A percentile compares a stretch with the other conserved stretches of the same genome.
Conservation (phyloP, 2,797 vertebrate species). For the Pachyuromys duprasi region DNA sequence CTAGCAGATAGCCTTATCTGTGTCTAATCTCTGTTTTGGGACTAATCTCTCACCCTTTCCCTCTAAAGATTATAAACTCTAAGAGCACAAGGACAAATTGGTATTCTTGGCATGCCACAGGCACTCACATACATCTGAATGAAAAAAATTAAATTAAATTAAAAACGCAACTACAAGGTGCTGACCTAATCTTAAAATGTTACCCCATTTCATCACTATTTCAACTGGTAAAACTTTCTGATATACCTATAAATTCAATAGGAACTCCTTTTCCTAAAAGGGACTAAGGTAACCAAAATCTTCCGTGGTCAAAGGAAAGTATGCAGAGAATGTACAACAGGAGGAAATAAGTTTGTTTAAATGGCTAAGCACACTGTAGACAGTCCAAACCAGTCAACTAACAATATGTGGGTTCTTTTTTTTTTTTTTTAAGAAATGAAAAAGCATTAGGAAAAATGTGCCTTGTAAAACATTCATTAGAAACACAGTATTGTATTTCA, state of each 20-base stretch:
- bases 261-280: not conserved
- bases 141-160: not conserved
- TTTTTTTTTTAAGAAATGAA: not conserved
- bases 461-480: slow-evolving; percentile 1
- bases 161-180: not conserved
- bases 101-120: not conserved
- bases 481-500: not conserved
- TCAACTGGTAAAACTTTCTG: not conserved
- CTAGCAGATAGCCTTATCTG: not conserved
- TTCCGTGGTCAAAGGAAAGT: not conserved
- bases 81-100: not conserved
- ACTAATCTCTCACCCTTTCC: not conserved
- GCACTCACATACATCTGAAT: not conserved
- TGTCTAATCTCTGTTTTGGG: not conserved
- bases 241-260: slow-evolving; percentile 1
- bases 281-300: not conserved
- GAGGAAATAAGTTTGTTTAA: not conserved
- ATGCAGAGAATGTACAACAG: not conserved
- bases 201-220: not conserved
- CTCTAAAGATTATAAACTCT: not conserved
- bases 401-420: too few species aligned
- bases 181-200: not conserved
- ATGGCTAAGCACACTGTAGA: not conserved
- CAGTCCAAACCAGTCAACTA: not conserved
- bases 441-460: slow-evolving; percentile 3